Base-by-base conservation (phyloP, 2,113 vertebrate species). In the Amphiprion percula region DNA sequence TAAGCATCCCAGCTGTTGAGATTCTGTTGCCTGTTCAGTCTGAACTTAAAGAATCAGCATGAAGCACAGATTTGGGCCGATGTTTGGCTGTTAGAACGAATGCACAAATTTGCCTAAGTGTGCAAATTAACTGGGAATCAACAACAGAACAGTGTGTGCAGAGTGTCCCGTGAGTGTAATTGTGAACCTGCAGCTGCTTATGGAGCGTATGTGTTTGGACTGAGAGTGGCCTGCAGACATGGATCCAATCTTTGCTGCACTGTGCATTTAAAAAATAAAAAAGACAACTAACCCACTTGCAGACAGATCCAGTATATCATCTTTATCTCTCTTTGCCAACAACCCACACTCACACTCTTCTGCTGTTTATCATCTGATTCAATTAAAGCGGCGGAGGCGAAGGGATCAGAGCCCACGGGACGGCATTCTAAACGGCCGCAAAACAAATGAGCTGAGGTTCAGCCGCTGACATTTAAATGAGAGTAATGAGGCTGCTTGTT, bases 401-500 rank as follows among this genome's bases (percentile, higher is more conserved):
- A 68, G 68, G 75, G 87, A 87, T 86, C 86, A 79, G 81, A 80
- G 79, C 80, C 77, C 10, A 10, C 60, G 74, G 80, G 85, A 90
- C 77, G 21, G 64, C 78, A 23, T 81, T 90, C 84, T 90, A 88
- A 82, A 84, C 52, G 33, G 83, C 75, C 52, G 56, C 79, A 83
- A 91, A 90, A 89, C 88, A 94, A 88, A 90, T 75, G 82, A 82
- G 77, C 69, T 70, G 80, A 85, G 88, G 87, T 87, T 92, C 86
- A 91, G 68, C 67, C 24, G 37, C 78, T 91, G 90, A 91, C 88
- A 91, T 92, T 93, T 91, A 89, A 87, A 87, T 77, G 78, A 88
- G 88, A 90, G 88, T 90, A 93, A 92, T 91, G 88, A 91, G 91
- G 62, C 64, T 10, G 69, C 88, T 83, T 86, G 85, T 92, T 87